Evolutionary conservation across 1,140 invertebrate species (phyloP).

Genomic region (Drosophila pachea): DNA sequence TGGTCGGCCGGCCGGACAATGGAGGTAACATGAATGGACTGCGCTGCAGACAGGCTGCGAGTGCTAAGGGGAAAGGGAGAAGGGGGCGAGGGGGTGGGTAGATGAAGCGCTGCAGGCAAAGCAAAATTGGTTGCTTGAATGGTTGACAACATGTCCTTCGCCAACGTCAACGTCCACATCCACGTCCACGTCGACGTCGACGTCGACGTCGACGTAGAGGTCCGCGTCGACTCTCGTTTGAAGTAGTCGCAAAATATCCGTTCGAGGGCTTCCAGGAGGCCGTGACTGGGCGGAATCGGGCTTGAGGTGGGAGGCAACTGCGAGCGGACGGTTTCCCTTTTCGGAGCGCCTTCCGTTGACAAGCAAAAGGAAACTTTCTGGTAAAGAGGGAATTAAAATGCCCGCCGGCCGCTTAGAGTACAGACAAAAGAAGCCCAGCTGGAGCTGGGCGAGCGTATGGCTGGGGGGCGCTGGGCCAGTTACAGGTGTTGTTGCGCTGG

Average conservation of each 20-base stretch:
- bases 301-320: not conserved
- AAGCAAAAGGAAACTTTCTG: conserved; percentile 53
- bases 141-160: conserved; percentile 51
- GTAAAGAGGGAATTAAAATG: conserved; percentile 47
- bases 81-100: not conserved
- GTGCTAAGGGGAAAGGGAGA: not conserved
- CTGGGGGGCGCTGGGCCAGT: not conserved
- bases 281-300: conserved; percentile 11
- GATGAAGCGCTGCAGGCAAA: conserved; percentile 12
- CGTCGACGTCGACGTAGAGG: not conserved
- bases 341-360: conserved; percentile 46
- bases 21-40: not conserved
- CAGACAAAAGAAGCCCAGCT: conserved; percentile 40
- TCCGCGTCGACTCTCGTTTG: conserved; percentile 32
- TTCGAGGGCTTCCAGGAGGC: conserved; percentile 20
- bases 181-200: too few species aligned
- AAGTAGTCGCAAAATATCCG: conserved; percentile 37
- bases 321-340: conserved; percentile 36
- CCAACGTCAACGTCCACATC: conserved; percentile 1
- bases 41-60: not conserved
- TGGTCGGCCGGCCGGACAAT: conserved; percentile 11
- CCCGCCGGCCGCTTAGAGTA: conserved; percentile 40
- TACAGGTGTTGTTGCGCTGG: conserved; percentile 9
- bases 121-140: conserved; percentile 50
- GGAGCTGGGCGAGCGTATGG: not conserved